Base-by-base conservation (phyloP, 2,888 invertebrate genomes). In the Herminia tarsipennalis region DNA sequence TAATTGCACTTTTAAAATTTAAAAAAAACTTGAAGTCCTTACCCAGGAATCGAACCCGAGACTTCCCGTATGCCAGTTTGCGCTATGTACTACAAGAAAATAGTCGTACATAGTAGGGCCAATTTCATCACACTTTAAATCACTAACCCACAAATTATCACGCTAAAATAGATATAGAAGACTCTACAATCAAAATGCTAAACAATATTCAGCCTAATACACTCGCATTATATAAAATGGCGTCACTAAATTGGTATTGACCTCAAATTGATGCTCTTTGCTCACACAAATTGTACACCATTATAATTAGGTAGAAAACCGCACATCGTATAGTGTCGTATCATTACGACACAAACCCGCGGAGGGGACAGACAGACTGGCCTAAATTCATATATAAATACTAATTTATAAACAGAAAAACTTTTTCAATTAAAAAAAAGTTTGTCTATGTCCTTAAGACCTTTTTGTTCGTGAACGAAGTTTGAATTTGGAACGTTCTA, bases 271-370 rank as follows among this genome's bases (percentile, higher is more conserved):
- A 51, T 68, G 73, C 73, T 69, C 66, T 66, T 65, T 71, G 69
- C 71, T 69, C 68, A 70, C 60, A 66, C 70, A 78, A 78, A 77
- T 78, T 78, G 75, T 67, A 58, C 54, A 66, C 53, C 45, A 53
- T 52, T 71, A 62, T 77, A 78, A 78, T 81, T 78, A 75, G 65
- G 56, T 68, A 68, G 57, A 55, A 65, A 76, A 73, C 77, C 73
- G 68, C 73, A 72, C 53, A 48, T 51, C 50, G 56, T 62, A 66
- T 62, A 65, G 61, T 64, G 66, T 61, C 47, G 55, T 74, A 73
- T 66, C 80, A 82, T 79, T 78, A 76, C 73, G 50, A 56, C 56
- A 55, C 59, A 52, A 70, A 61, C 67, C 22, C 33, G 50, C 62
- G 62, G 65, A 46, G 53, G 61, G 56, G 71, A 56, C 66, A 66